Percentiles rank a stretch among this genome's conserved stretches.
Conservation (phyloP, 1,140 invertebrate species). For the Leptinotarsa defecta region DNA sequence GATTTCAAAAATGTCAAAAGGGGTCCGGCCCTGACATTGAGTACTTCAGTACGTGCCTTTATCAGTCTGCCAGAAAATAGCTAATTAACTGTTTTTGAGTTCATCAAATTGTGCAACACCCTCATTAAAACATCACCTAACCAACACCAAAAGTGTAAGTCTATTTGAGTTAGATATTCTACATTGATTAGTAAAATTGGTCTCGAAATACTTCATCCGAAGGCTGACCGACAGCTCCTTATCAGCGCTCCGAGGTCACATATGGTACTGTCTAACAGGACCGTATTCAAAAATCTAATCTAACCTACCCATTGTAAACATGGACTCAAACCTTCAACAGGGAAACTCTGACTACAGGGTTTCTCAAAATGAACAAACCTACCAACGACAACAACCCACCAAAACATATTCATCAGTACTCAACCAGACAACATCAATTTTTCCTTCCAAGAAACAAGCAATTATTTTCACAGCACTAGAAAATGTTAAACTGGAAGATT, state of each 20-base stretch:
- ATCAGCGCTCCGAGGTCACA: conserved; percentile 4
- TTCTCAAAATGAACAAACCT: not conserved
- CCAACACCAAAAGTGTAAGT: too few species aligned
- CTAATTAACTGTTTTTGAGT: too few species aligned
- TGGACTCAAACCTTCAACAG: not conserved
- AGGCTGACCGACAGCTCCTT: not conserved
- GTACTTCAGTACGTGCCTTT: too few species aligned
- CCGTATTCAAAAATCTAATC: not conserved
- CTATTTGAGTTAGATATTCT: too few species aligned
- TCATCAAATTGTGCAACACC: too few species aligned
- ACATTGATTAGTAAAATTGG: too few species aligned
- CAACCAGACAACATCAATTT: not conserved
- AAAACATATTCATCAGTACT: not conserved
- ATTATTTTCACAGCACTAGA: not conserved
- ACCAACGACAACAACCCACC: not conserved
- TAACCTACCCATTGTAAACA: not conserved
- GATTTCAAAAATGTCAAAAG: too few species aligned
- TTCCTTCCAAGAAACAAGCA: not conserved
- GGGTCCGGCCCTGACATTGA: too few species aligned
- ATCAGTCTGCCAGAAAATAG: too few species aligned
- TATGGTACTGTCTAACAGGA: not conserved
- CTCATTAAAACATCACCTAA: too few species aligned
- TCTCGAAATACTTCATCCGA: too few species aligned
- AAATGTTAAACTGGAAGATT: conserved; percentile 14
- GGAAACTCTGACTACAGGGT: not conserved